Evolutionary conservation across 2,888 invertebrate genomes (phyloP).

Genomic region (Cheilosia vulpina): DNA sequence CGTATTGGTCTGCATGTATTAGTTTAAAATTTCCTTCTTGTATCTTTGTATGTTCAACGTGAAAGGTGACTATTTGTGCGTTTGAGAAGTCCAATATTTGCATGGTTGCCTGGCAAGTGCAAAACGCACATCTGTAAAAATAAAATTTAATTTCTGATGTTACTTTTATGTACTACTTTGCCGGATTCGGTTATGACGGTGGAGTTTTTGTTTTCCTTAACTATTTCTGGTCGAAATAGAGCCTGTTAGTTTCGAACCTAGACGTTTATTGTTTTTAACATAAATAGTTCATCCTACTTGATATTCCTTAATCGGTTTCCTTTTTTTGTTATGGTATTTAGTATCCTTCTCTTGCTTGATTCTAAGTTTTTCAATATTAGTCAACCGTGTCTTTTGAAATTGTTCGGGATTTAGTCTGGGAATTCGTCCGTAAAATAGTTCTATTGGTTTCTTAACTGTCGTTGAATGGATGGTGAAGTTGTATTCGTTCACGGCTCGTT

Average conservation of each 20-base stretch:
- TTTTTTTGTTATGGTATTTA: too few species aligned
- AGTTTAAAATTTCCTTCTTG: constrained; percentile 37
- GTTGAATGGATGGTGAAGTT: constrained; percentile 42
- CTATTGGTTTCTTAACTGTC: constrained; percentile 53
- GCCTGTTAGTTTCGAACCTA: too few species aligned
- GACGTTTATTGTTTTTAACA: constrained; percentile 10
- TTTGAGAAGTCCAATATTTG: constrained; percentile 18
- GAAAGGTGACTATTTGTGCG: constrained; percentile 12
- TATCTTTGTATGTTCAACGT: constrained; percentile 22
- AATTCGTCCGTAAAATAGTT: constrained; percentile 26
- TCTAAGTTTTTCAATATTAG: neutral
- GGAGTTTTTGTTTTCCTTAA: too few species aligned
- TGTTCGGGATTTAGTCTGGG: neutral
- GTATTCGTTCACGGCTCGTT: constrained; percentile 47
- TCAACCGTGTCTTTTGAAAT: neutral
- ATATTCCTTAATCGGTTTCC: too few species aligned
- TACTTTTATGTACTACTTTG: constrained; percentile 45
- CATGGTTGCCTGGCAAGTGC: neutral
- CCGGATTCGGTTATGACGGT: constrained; percentile 46
- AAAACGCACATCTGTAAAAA: too few species aligned
- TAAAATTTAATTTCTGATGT: too few species aligned
- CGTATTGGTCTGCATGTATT: constrained; percentile 50
- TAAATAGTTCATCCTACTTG: too few species aligned
- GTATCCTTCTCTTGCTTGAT: too few species aligned
- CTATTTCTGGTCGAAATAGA: too few species aligned